Percentiles rank a stretch among this genome's conserved stretches.
These are phyloP conservation scores for Drosophila setifemur DNA, from an alignment of 1,140 invertebrate species.

Conservation along the genomic window DNA sequence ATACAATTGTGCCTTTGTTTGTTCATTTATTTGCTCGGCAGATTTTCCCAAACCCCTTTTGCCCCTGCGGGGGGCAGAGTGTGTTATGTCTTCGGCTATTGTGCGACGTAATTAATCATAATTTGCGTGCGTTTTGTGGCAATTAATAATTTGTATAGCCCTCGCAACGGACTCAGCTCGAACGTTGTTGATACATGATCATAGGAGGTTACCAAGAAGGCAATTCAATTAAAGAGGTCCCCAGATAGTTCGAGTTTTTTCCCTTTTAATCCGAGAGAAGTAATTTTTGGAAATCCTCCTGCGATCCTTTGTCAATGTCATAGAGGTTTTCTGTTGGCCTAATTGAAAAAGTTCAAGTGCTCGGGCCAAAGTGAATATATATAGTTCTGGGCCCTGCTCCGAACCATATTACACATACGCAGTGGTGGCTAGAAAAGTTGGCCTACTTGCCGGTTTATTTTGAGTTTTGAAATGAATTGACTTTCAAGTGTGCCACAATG, in stretches of 20 bases:
- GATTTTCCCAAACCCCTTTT: constrained; percentile 10
- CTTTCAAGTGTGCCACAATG: constrained; percentile 69
- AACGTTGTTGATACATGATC: constrained; percentile 31
- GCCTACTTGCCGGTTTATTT: constrained; percentile 29
- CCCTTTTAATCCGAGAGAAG: neutral
- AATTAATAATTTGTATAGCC: constrained; percentile 74
- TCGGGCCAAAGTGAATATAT: constrained; percentile 19
- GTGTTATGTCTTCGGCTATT: constrained; percentile 47
- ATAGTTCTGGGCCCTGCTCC: constrained; percentile 19
- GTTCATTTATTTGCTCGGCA: constrained; percentile 47
- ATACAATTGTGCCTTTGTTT: constrained; percentile 53
- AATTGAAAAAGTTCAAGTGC: constrained; percentile 72
- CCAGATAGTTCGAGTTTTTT: constrained; percentile 9
- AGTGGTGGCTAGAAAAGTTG: constrained; percentile 32
- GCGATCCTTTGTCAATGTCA: constrained; percentile 32
- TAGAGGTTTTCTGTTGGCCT: constrained; percentile 11
- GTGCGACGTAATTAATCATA: constrained; percentile 72
- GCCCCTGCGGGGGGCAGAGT: neutral
- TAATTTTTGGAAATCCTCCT: neutral
- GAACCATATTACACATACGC: constrained; percentile 62
- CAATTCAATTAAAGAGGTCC: constrained; percentile 39
- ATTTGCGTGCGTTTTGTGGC: constrained; percentile 72
- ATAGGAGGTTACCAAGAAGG: constrained; percentile 29
- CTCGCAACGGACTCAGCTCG: constrained; percentile 41
- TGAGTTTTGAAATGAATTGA: constrained; percentile 61